Percentiles rank a stretch among this genome's conserved stretches.
Evolutionary conservation across 2,113 vertebrate species (phyloP).

Genomic region (zebrafish (Danio rerio)): DNA sequence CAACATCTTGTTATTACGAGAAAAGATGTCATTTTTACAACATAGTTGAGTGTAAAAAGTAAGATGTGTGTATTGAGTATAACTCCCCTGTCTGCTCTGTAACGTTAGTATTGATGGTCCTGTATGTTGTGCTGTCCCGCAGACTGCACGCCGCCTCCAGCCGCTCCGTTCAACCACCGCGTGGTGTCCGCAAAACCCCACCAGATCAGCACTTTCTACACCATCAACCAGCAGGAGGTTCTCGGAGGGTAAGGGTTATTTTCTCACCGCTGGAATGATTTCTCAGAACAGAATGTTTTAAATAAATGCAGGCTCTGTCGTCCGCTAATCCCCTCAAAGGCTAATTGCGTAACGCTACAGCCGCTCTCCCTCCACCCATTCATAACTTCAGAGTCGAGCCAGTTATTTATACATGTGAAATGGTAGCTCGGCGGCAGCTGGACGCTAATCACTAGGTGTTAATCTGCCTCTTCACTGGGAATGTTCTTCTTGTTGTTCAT

Average conservation of each 20-base stretch:
- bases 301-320: constrained; percentile 46
- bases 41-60: no score
- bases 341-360: constrained; percentile 60
- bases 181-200: constrained; percentile 88
- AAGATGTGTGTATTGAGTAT: no score
- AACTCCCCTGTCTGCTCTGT: no score
- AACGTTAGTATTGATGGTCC: no score
- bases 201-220: constrained; percentile 88
- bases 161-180: constrained; percentile 91
- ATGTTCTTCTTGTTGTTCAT: constrained; percentile 67
- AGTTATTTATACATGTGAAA: constrained; percentile 83
- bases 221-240: constrained; percentile 86
- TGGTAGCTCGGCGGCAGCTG: constrained; percentile 74
- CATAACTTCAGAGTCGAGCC: constrained; percentile 75
- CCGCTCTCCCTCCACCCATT: constrained; percentile 49
- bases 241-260: constrained; percentile 87
- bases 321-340: constrained; percentile 53
- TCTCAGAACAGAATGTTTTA: constrained; percentile 52
- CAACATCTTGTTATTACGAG: no score
- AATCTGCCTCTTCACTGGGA: constrained; percentile 77
- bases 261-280: not conserved
- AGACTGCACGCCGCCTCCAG: constrained; percentile 80
- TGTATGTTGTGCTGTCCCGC: constrained; percentile 52
- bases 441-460: constrained; percentile 77
- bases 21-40: no score